A percentile compares a stretch with the other conserved stretches of the same genome.
Conservation (phyloP, 2,797 vertebrate genomes). For the Epinephelus malabaricus region DNA sequence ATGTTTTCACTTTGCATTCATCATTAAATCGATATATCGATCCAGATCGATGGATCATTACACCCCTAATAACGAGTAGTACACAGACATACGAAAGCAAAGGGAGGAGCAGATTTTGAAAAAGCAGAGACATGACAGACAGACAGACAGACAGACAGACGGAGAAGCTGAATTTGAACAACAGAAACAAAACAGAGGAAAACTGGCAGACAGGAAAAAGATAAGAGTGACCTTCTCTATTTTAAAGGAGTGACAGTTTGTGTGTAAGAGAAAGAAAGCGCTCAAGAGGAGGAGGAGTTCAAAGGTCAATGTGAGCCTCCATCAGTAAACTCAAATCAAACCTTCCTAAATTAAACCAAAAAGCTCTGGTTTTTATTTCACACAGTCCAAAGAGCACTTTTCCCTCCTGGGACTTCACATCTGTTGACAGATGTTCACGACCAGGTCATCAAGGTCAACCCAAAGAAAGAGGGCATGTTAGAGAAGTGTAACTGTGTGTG, state of each 20-base stretch:
- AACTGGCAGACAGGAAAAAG: not conserved
- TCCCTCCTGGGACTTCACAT: not conserved
- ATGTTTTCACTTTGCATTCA: too few relatives aligned
- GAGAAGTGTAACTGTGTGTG: not conserved
- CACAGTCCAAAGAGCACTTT: not conserved
- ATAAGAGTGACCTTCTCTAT: not conserved
- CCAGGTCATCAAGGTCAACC: not conserved
- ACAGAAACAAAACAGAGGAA: not conserved
- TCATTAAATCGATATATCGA: too few relatives aligned
- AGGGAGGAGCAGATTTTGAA: not conserved
- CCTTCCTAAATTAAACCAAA: too few relatives aligned
- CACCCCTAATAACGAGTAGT: not conserved
- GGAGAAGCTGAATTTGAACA: not conserved
- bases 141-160: too few relatives aligned
- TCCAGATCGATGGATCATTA: too few relatives aligned
- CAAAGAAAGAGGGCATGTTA: not conserved
- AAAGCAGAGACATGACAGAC: not conserved
- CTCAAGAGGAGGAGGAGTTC: constrained; percentile 6
- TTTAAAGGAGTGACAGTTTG: not conserved
- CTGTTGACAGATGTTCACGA: not conserved
- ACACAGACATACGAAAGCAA: not conserved
- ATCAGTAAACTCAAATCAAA: too few relatives aligned
- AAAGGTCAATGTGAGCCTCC: constrained; percentile 1
- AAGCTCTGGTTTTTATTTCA: not conserved
- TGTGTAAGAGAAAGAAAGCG: not conserved